Conservation (phyloP, 2,797 vertebrate genomes). For the Anniella stebbinsi region DNA sequence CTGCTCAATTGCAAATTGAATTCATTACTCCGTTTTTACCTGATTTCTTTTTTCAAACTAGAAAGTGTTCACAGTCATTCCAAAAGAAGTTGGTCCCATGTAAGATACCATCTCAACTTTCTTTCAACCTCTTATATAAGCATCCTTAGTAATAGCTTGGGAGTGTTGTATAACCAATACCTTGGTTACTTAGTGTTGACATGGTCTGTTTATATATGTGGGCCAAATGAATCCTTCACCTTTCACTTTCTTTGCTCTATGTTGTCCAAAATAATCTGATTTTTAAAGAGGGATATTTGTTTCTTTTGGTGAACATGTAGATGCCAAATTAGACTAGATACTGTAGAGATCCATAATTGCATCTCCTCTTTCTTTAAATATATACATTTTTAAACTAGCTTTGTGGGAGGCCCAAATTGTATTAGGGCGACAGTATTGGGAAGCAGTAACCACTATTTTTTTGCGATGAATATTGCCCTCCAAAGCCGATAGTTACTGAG, state of each 20-base stretch:
- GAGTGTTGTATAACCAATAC: conserved; percentile 44
- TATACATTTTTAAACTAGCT: not conserved
- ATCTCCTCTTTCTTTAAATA: not conserved
- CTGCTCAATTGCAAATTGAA: conserved; percentile 36
- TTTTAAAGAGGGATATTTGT: not conserved
- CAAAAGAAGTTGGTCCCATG: not conserved
- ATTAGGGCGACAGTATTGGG: not conserved
- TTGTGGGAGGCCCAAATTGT: not conserved
- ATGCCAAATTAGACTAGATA: not conserved
- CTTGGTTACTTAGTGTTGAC: conserved; percentile 41
- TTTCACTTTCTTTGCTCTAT: conserved; percentile 13
- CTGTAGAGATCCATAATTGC: not conserved
- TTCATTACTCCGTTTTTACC: conserved; percentile 7
- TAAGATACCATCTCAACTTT: conserved; percentile 30
- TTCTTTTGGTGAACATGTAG: not conserved
- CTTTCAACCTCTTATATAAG: conserved; percentile 45
- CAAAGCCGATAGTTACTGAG: not conserved
- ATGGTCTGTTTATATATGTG: conserved; percentile 15
- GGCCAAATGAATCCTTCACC: conserved; percentile 3
- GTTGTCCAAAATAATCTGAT: conserved; percentile 9
- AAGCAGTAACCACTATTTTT: not conserved
- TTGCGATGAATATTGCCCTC: too few relatives aligned
- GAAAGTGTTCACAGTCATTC: not conserved
- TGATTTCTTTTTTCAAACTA: not conserved
- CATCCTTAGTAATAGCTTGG: conserved; percentile 28